phyloP scores from a whole-genome alignment of 2,888 invertebrate genomes.

The Bembecia ichneumoniformis region DNA sequence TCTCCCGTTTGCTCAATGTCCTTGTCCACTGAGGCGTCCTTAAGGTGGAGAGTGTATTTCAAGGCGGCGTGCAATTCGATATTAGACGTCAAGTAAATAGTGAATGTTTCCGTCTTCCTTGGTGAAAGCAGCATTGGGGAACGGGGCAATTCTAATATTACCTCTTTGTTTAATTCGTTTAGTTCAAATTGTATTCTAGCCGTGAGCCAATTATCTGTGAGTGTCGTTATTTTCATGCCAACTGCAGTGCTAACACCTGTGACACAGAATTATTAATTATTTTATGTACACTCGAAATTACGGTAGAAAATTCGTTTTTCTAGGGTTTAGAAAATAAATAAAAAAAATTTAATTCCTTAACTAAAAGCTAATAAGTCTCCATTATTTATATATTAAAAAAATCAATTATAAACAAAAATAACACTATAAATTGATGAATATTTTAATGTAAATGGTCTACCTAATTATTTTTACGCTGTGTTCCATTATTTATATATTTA shows the following conservation, averaged over 20 bases:
- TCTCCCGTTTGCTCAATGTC: constrained; percentile 37
- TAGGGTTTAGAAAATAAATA: too few species aligned
- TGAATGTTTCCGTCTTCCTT: constrained; percentile 43
- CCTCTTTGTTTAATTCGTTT: constrained; percentile 27
- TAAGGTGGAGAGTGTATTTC: constrained; percentile 36
- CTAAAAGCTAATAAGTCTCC: too few species aligned
- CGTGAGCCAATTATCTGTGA: constrained; percentile 52
- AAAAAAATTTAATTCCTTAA: too few species aligned
- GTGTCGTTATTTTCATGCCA: constrained; percentile 36
- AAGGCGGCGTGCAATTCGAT: constrained; percentile 34
- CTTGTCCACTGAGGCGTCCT: constrained; percentile 44
- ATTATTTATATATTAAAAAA: too few species aligned
- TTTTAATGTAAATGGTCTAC: too few species aligned
- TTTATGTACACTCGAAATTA: too few species aligned
- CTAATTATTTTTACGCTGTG: too few species aligned
- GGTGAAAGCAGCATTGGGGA: constrained; percentile 49
- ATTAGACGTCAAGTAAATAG: constrained; percentile 41
- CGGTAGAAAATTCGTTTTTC: too few species aligned
- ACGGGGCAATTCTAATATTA: constrained; percentile 48
- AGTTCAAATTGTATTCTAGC: constrained; percentile 43
- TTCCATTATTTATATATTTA: too few species aligned
- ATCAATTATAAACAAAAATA: too few species aligned
- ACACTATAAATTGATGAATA: too few species aligned
- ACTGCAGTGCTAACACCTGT: constrained; percentile 41
- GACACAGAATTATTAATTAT: constrained; percentile 7